These are phyloP conservation scores for Drosophila borborema DNA, from an alignment of 2,888 invertebrate genomes.

Conservation along the genomic window DNA sequence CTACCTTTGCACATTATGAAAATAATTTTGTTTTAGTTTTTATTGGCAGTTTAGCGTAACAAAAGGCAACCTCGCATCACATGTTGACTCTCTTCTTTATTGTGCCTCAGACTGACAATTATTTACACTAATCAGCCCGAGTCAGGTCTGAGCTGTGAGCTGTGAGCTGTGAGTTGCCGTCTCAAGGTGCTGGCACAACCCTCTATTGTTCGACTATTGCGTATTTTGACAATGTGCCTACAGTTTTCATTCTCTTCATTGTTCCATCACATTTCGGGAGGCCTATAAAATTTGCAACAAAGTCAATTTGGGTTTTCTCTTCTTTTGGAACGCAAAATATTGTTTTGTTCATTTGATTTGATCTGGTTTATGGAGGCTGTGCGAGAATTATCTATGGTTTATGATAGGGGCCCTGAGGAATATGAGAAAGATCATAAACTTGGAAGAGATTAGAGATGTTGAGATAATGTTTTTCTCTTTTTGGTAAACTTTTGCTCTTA, in stretches of 20 bases:
- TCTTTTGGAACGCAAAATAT: conserved; percentile 9
- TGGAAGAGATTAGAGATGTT: background rate
- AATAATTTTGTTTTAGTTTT: conserved; percentile 78
- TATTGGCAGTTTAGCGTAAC: conserved; percentile 79
- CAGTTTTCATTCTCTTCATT: conserved; percentile 60
- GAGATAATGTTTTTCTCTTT: background rate
- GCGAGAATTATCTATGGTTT: conserved; percentile 62
- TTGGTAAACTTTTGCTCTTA: background rate
- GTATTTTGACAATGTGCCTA: conserved; percentile 80
- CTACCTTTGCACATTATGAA: conserved; percentile 58
- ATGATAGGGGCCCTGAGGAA: conserved; percentile 2
- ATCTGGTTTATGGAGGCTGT: conserved; percentile 67
- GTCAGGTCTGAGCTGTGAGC: conserved; percentile 36
- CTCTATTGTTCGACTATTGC: conserved; percentile 59
- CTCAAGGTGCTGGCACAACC: conserved; percentile 50
- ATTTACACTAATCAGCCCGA: conserved; percentile 78
- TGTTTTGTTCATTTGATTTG: conserved; percentile 51
- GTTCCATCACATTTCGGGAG: conserved; percentile 39
- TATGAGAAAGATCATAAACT: conserved; percentile 1
- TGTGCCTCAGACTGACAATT: conserved; percentile 67
- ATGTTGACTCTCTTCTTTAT: conserved; percentile 63
- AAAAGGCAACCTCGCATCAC: conserved; percentile 45
- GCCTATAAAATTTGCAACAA: conserved; percentile 80
- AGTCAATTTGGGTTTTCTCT: conserved; percentile 66
- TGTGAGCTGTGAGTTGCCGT: background rate